Conservation (phyloP, 2,888 invertebrate genomes). For the Leptothorax acervorum region DNA sequence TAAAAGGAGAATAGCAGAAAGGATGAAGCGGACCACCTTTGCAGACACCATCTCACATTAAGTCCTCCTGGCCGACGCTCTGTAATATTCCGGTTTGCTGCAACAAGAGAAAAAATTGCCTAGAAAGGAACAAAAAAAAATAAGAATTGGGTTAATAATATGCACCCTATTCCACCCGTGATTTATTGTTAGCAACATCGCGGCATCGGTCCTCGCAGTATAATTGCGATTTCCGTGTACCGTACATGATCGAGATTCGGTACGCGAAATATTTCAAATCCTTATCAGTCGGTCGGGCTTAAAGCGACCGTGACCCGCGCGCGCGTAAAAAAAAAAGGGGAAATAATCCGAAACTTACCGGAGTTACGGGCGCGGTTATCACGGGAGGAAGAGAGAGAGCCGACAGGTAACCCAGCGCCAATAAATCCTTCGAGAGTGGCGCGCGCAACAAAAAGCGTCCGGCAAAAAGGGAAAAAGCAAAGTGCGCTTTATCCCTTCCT, state of each 20-base stretch:
- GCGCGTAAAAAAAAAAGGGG: slow-evolving; percentile 41
- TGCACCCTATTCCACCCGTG: slow-evolving; percentile 4
- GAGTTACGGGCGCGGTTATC: slow-evolving; percentile 59
- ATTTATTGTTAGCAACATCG: slow-evolving; percentile 40
- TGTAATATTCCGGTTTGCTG: slow-evolving; percentile 25
- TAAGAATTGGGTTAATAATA: slow-evolving; percentile 56
- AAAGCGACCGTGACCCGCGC: slow-evolving; percentile 29
- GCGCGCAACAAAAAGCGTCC: slow-evolving; percentile 57
- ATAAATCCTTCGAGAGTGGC: slow-evolving; percentile 73
- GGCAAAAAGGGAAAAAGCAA: slow-evolving; percentile 56
- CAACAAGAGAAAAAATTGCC: neutral
- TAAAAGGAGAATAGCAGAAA: slow-evolving; percentile 18
- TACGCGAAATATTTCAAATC: slow-evolving; percentile 61
- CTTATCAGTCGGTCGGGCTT: slow-evolving; percentile 54
- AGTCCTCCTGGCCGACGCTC: neutral
- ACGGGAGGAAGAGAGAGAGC: slow-evolving; percentile 64
- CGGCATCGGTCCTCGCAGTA: slow-evolving; percentile 24
- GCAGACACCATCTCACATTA: slow-evolving; percentile 8
- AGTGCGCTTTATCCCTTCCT: slow-evolving; percentile 30
- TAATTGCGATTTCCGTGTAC: slow-evolving; percentile 59
- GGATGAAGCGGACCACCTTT: neutral
- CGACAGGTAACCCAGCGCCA: slow-evolving; percentile 62
- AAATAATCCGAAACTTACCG: slow-evolving; percentile 44
- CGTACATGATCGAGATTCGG: slow-evolving; percentile 23
- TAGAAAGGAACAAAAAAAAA: neutral